Conservation (phyloP, 1,140 invertebrate species). For the Caenorhabditis brenneri region DNA sequence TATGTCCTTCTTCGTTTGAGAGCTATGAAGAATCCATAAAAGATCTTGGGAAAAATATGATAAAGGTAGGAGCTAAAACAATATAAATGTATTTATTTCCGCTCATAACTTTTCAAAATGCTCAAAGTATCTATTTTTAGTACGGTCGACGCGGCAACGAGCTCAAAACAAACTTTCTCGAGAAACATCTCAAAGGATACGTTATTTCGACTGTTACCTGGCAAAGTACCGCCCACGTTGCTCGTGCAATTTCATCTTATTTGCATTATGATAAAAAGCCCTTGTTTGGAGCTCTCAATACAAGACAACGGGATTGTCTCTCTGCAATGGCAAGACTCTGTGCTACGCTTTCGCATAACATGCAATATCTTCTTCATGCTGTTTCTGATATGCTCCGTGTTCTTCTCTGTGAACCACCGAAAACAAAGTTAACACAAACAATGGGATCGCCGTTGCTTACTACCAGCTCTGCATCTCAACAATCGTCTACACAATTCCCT, state of each 20-base stretch:
- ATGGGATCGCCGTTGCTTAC: neutral
- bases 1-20: neutral
- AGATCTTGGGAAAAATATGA: slow-evolving; percentile 25
- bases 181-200: slow-evolving; percentile 41
- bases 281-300: slow-evolving; percentile 69
- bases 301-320: slow-evolving; percentile 66
- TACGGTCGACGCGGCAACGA: neutral
- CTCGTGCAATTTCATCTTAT: slow-evolving; percentile 60
- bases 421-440: neutral
- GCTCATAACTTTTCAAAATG: too few relatives aligned
- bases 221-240: slow-evolving; percentile 62
- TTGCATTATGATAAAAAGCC: slow-evolving; percentile 67
- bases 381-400: slow-evolving; percentile 45
- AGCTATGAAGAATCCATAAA: slow-evolving; percentile 19
- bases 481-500: slow-evolving; percentile 36
- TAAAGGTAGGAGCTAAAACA: neutral
- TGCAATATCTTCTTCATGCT: slow-evolving; percentile 22
- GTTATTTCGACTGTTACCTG: slow-evolving; percentile 23
- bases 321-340: slow-evolving; percentile 60
- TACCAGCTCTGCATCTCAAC: slow-evolving; percentile 47
- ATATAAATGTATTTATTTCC: neutral
- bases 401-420: slow-evolving; percentile 34
- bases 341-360: slow-evolving; percentile 57
- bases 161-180: neutral
- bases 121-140: neutral